Conservation (phyloP, 2,113 vertebrate species). For the Condylura cristata region DNA sequence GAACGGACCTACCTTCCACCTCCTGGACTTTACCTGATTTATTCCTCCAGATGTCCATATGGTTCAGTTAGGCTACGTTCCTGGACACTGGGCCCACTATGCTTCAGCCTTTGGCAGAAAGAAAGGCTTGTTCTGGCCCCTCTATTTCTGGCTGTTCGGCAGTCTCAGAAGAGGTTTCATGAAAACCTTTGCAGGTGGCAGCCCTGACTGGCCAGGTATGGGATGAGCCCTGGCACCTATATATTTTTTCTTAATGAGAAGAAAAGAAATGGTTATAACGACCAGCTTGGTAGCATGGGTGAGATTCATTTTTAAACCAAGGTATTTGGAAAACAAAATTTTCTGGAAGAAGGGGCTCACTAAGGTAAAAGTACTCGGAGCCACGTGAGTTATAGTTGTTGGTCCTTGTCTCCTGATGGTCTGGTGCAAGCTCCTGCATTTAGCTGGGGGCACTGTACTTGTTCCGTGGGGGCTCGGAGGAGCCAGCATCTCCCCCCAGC, state of each 20-base stretch:
- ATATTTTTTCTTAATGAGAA: no score
- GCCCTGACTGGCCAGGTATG: background rate
- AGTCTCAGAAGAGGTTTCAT: background rate
- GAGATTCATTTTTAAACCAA: background rate
- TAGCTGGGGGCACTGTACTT: background rate
- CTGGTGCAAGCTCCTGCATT: background rate
- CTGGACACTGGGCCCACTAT: background rate
- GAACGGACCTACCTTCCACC: background rate
- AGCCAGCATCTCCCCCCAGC: background rate
- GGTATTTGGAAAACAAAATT: background rate
- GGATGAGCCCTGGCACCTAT: background rate
- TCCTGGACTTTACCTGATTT: background rate
- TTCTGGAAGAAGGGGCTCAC: background rate
- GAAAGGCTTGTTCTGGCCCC: background rate
- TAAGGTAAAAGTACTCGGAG: background rate
- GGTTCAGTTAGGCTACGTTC: background rate
- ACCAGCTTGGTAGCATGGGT: background rate
- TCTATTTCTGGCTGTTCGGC: background rate
- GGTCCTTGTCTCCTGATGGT: background rate
- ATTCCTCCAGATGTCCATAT: background rate
- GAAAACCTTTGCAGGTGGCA: background rate
- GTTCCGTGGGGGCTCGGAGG: background rate
- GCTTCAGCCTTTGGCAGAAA: background rate
- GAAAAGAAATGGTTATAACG: background rate
- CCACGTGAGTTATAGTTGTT: fast-evolving